These are phyloP conservation scores for Amphilophus citrinellus DNA, from an alignment of 2,113 vertebrate genomes.

Conservation along the genomic window DNA sequence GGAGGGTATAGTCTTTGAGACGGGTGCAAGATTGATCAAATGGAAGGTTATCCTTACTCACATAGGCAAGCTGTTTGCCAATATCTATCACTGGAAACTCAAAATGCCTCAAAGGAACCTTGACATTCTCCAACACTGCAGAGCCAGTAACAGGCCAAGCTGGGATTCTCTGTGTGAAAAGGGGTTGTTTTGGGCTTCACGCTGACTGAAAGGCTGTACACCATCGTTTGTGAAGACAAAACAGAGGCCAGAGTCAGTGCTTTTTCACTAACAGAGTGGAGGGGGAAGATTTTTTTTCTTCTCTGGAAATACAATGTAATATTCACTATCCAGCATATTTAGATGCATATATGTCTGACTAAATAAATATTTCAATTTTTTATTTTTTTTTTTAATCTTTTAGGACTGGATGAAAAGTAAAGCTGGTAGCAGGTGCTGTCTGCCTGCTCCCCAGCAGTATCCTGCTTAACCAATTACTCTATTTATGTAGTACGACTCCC, in stretches of 20 bases:
- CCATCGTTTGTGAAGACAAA: constrained; percentile 7
- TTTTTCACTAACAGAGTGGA: neutral
- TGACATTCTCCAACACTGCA: constrained; percentile 70
- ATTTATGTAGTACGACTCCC: too few species aligned
- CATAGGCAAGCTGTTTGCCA: constrained; percentile 83
- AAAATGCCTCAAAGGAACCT: constrained; percentile 76
- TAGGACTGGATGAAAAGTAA: neutral
- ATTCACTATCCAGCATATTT: neutral
- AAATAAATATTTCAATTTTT: accelerated
- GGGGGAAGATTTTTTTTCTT: neutral
- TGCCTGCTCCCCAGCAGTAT: too few species aligned
- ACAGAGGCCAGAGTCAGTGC: neutral
- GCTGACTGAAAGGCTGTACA: neutral
- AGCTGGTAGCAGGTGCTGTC: too few species aligned
- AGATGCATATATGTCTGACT: neutral
- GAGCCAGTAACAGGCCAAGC: constrained; percentile 32
- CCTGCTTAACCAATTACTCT: too few species aligned
- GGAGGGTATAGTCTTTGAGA: constrained; percentile 79
- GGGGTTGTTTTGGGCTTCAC: constrained; percentile 27
- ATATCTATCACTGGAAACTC: constrained; percentile 80
- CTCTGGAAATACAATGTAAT: neutral
- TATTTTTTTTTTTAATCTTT: neutral
- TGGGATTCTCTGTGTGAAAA: constrained; percentile 22
- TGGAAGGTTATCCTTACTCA: constrained; percentile 84
- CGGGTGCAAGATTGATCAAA: constrained; percentile 80